These are phyloP conservation scores for Andrena bicolor DNA, from an alignment of 2,888 invertebrate species.

Conservation along the genomic window DNA sequence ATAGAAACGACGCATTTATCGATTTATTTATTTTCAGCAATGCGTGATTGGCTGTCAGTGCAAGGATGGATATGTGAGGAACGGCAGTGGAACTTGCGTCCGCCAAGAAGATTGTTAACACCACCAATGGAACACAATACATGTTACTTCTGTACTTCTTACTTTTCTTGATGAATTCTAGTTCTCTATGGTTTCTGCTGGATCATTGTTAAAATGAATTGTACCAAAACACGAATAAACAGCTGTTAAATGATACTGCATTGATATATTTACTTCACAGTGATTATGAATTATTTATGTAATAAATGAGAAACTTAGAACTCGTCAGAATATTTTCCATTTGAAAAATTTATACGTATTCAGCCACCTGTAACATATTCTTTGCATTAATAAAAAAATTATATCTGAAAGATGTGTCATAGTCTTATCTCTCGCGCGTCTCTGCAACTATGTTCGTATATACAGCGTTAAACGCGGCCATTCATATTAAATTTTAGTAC, in stretches of 20 bases:
- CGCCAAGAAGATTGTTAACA: conserved; percentile 14
- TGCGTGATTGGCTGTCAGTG: conserved; percentile 61
- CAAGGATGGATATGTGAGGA: conserved; percentile 18
- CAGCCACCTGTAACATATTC: no score
- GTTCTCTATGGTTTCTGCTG: no score
- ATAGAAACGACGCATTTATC: not conserved
- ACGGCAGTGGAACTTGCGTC: conserved; percentile 18
- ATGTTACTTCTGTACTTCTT: not conserved
- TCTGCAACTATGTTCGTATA: not conserved
- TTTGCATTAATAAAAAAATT: no score
- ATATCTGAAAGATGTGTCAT: not conserved
- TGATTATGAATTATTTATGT: no score
- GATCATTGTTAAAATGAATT: not conserved
- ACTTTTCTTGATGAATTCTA: not conserved
- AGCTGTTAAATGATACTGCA: not conserved
- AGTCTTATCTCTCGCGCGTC: not conserved
- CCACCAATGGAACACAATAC: not conserved
- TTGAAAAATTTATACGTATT: no score
- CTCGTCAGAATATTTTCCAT: no score
- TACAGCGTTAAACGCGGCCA: not conserved
- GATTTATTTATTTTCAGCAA: conserved; percentile 42
- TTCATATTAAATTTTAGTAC: not conserved
- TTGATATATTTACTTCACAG: not conserved
- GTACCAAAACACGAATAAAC: not conserved
- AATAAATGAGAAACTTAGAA: no score